These are phyloP conservation scores for Ophioderma brevispina DNA, from an alignment of 35 echinoderm and acorn worm genomes.

Conservation along the genomic window DNA sequence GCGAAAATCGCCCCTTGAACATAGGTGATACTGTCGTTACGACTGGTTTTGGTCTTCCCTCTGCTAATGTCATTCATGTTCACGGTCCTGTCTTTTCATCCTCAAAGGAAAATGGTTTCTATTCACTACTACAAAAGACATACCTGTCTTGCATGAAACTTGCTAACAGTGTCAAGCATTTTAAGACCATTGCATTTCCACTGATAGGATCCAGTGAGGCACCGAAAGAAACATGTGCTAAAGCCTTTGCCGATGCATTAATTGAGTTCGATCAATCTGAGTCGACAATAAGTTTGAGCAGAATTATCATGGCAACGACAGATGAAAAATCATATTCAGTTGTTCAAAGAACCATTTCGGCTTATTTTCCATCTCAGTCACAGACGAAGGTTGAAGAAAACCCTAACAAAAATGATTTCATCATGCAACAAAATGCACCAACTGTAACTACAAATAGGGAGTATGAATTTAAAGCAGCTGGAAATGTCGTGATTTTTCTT, in stretches of 20 bases:
- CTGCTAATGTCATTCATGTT: not conserved
- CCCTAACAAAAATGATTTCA: not conserved
- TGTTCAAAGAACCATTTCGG: not conserved
- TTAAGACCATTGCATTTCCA: not conserved
- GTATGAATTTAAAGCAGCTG: not conserved
- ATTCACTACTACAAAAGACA: not conserved
- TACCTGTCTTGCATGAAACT: not conserved
- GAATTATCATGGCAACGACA: not conserved
- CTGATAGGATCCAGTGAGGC: not conserved
- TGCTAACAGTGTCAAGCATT: not conserved
- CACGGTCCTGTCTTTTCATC: not conserved
- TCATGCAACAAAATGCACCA: not conserved
- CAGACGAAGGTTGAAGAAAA: not conserved
- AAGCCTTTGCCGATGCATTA: not conserved
- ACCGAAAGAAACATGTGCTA: not conserved
- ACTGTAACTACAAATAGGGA: not conserved
- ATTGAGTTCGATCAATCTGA: not conserved
- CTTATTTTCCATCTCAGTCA: not conserved
- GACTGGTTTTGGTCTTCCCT: not conserved
- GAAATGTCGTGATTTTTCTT: not conserved
- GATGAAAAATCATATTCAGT: not conserved
- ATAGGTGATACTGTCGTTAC: not conserved
- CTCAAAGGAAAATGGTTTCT: not conserved
- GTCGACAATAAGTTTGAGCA: not conserved
- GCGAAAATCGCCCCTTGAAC: not conserved